A percentile compares a stretch with the other conserved stretches of the same genome.
phyloP scores from a whole-genome alignment of 2,888 invertebrate genomes.

The Erebia aethiops region DNA sequence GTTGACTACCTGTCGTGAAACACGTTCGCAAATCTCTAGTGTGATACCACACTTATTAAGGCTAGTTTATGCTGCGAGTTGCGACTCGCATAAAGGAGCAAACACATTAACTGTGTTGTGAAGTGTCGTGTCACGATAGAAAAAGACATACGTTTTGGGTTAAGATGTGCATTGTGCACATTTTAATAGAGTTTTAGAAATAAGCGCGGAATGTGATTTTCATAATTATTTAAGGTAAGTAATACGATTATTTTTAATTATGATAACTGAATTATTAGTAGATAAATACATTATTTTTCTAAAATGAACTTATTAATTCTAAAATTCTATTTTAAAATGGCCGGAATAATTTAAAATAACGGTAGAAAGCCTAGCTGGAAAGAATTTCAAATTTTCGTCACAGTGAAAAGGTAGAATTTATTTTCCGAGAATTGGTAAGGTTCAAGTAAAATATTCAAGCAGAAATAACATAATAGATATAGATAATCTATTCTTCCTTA shows the following conservation, averaged over 20 bases:
- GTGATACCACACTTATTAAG: no score
- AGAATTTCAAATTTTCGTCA: constrained; percentile 23
- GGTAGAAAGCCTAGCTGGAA: constrained; percentile 44
- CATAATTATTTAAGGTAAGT: background rate
- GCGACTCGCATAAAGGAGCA: background rate
- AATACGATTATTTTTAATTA: background rate
- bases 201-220: background rate
- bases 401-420: constrained; percentile 3
- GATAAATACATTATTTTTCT: background rate
- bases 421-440: constrained; percentile 5
- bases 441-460: constrained; percentile 5
- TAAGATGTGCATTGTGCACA: background rate
- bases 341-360: constrained; percentile 75
- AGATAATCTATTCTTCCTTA: background rate
- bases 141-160: background rate
- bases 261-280: constrained; percentile 10
- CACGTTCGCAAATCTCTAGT: no score
- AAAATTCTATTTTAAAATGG: constrained; percentile 75
- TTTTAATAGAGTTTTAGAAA: background rate
- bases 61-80: no score
- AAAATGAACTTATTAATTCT: constrained; percentile 48
- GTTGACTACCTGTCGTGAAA: no score
- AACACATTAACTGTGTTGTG: constrained; percentile 1
- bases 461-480: background rate
- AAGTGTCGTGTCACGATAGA: background rate